Evolutionary conservation across 2,888 invertebrate genomes (phyloP), one percentile per base, ranked within the genome.

Genomic region (Perdita meconis): DNA sequence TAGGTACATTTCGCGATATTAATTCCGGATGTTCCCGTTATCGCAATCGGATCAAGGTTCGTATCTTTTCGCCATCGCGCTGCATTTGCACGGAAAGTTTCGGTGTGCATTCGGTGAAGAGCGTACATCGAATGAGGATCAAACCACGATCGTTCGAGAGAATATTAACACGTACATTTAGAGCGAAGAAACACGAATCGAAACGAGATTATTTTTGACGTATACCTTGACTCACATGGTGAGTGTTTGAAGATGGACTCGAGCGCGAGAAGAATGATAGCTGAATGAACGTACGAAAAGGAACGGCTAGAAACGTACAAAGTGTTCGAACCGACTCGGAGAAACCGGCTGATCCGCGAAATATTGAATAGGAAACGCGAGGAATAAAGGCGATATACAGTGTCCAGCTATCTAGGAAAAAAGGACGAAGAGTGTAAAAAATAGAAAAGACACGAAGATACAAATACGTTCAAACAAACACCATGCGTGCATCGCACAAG

Each of bases 401-500:
- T 34, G 56, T 30, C 42, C 40, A 70, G 13, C n/a, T 12, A 4
- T 40, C n/a, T 47, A 47, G 13, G n/a, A 47, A 47, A 57, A 19
- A 47, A 47, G 51, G 47, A 55, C 60, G 13, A n/a, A 34, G 66
- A 60, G 56, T 64, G 72, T 73, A 78, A 57, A 67, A 77, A 60
- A 61, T 72, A 78, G 40, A 59, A 72, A 78, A 75, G 30, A 60
- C 59, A 40, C 50, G 38, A 36, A 30, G 30, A 30, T 34, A 47
- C 26, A 38, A 24, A 55, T 55, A 68, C 61, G 57, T 84, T 81
- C 72, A 78, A 87, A 85, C 80, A 84, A 77, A 81, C 81, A 85
- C 77, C 76, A 78, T 65, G 80, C 76, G 75, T 68, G 67, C 56
- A 30, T 72, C 67, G 63, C 68, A 72, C 67, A 82, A 82, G 53